A percentile compares a stretch with the other conserved stretches of the same genome.
Conservation (phyloP, 1,140 invertebrate species). For the Drosophila bocqueti region DNA sequence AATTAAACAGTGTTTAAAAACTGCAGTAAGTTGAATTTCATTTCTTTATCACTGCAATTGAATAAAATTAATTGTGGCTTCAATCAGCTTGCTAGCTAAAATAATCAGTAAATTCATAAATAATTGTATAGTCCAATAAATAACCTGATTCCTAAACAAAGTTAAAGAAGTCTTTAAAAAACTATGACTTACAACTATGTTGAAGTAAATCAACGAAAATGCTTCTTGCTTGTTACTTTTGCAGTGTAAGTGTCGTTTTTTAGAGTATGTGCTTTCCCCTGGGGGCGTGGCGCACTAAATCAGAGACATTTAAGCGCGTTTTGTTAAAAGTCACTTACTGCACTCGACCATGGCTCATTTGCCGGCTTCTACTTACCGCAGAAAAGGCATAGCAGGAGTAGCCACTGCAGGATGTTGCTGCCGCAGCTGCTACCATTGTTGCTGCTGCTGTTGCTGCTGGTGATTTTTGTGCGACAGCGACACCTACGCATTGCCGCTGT, state of each 20-base stretch:
- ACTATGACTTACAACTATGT: not conserved
- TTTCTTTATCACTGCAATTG: too few species aligned
- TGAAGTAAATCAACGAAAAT: not conserved
- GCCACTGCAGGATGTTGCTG: conserved; percentile 44
- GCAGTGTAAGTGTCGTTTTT: conserved; percentile 12
- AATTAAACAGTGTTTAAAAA: too few species aligned
- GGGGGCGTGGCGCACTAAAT: conserved; percentile 63
- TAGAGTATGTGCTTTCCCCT: not conserved
- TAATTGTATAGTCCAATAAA: not conserved
- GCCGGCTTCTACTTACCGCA: conserved; percentile 66
- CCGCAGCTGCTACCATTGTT: conserved; percentile 17
- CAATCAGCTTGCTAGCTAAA: not conserved
- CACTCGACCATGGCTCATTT: conserved; percentile 68
- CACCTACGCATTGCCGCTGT: conserved; percentile 59
- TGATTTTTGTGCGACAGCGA: conserved; percentile 39
- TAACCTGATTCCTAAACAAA: too few species aligned
- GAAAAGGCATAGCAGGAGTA: conserved; percentile 62
- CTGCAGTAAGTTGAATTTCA: too few species aligned
- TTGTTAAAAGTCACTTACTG: conserved; percentile 76
- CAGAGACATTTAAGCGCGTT: conserved; percentile 80
- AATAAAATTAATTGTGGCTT: not conserved
- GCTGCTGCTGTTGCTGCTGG: conserved; percentile 19
- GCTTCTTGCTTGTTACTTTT: too few species aligned
- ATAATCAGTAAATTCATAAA: not conserved
- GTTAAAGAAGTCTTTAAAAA: not conserved